A percentile compares a stretch with the other conserved stretches of the same genome.
These are phyloP conservation scores for Drosophila sechellia DNA, from an alignment of 1,140 invertebrate species.

Conservation along the genomic window DNA sequence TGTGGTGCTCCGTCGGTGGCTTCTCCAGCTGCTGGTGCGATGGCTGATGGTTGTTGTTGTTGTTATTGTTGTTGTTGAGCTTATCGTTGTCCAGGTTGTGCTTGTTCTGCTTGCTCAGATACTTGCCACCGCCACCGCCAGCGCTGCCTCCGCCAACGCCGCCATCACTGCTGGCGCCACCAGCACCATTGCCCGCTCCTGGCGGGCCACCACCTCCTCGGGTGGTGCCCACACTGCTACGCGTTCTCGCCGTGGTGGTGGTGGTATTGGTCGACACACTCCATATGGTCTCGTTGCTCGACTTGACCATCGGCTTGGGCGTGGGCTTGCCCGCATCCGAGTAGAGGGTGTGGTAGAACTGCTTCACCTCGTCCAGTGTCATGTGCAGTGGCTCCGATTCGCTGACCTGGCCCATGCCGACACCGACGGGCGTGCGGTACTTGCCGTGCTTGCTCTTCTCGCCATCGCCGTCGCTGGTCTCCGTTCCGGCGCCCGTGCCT, in stretches of 20 bases:
- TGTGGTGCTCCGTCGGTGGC: conserved; percentile 32
- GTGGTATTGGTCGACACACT: conserved; percentile 67
- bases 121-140: conserved; percentile 71
- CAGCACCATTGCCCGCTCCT: conserved; percentile 40
- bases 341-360: conserved; percentile 91
- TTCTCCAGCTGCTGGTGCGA: conserved; percentile 34
- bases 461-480: conserved; percentile 63
- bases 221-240: conserved; percentile 58
- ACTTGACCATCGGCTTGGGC: conserved; percentile 59
- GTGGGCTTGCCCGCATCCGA: conserved; percentile 85
- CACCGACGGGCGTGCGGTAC: conserved; percentile 54
- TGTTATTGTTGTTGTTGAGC: conserved; percentile 80
- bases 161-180: conserved; percentile 84
- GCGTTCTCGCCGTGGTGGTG: conserved; percentile 64
- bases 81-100: conserved; percentile 84
- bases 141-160: conserved; percentile 55
- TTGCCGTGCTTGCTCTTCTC: conserved; percentile 67
- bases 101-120: conserved; percentile 72
- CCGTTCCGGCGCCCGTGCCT: conserved; percentile 37
- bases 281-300: conserved; percentile 77
- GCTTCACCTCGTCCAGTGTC: conserved; percentile 93
- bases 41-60: conserved; percentile 60
- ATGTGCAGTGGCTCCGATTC: conserved; percentile 91
- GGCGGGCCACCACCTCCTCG: conserved; percentile 6
- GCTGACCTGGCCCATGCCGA: conserved; percentile 13